Evolutionary conservation across 2,888 invertebrate species (phyloP).

Genomic region (Tanypteryx hageni): DNA sequence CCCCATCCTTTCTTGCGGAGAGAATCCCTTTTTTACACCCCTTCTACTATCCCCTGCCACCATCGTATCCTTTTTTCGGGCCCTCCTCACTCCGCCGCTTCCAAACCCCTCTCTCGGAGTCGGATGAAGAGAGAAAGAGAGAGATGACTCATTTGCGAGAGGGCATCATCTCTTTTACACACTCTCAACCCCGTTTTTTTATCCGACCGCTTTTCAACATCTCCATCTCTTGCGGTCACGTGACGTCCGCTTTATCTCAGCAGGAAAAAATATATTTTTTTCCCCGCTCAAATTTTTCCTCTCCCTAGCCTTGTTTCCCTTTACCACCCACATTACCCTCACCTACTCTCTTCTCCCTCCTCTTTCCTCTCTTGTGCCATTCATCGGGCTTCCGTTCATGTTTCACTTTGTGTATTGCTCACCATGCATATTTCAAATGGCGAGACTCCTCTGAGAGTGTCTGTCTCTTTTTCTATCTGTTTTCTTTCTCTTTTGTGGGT

Average conservation of each 20-base stretch:
- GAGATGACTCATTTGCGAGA: constrained; percentile 20
- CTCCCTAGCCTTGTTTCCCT: constrained; percentile 1
- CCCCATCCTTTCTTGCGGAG: neutral
- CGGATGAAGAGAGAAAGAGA: neutral
- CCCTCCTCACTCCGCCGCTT: neutral
- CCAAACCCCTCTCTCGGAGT: neutral
- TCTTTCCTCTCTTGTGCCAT: constrained; percentile 25
- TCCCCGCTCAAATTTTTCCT: neutral
- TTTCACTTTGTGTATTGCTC: constrained; percentile 54
- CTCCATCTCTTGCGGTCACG: constrained; percentile 38
- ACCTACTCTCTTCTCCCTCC: neutral
- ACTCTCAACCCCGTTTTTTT: neutral
- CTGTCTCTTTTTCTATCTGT: neutral
- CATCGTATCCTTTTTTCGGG: neutral
- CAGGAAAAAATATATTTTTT: neutral
- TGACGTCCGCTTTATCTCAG: neutral
- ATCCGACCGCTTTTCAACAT: constrained; percentile 49
- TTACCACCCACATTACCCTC: neutral
- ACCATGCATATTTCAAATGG: constrained; percentile 58
- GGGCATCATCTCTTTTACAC: neutral
- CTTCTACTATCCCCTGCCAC: too few relatives aligned
- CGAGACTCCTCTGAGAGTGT: neutral
- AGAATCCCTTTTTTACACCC: neutral
- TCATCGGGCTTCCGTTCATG: constrained; percentile 40
- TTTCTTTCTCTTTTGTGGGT: neutral